Evolutionary conservation across 1,140 invertebrate genomes (phyloP), one percentile per base, ranked within the genome.

Genomic region (Bombus superbus): DNA sequence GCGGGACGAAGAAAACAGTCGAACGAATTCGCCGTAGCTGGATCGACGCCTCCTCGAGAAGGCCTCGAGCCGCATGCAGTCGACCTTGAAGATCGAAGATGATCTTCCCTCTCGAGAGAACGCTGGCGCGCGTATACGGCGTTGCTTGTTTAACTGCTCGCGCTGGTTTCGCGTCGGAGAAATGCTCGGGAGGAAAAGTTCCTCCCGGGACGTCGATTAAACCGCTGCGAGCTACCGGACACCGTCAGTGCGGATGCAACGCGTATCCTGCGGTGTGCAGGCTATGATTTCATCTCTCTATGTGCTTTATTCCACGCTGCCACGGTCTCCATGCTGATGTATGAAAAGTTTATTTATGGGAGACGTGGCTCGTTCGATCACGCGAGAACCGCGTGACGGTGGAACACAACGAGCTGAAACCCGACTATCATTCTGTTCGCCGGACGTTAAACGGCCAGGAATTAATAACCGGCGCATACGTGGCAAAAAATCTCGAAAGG

Each of bases 301-400:
- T 81, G 75, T 74, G 86, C 86, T 86, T 90, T 90, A 90, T 85
- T 87, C 88, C 75, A 32, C 77, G 77, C 74, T 44, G 38, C 28
- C 42, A 73, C 71, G 35, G 44, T 77, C 85, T 66, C 79, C 66
- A 25, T n/a, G 62, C 85, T 89, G 81, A 90, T 90, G 80, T 83
- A 90, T 88, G 89, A 90, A 90, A 90, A 90, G 88, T 90, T 90
- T 90, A 90, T 90, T 90, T 90, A 90, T 88, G 68, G 77, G 76
- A 72, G 89, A 90, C 88, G 85, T 71, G 87, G 68, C 79, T 86
- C 83, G 80, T 90, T 88, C 86, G 89, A 90, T 90, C 80, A 90
- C 83, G 89, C 83, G 57, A 83, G 77, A 53, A 62, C 80, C 81
- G 76, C 76, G 42, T 64, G 76, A 89, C 77, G 80, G 77, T 69